Conservation (phyloP, 2,888 invertebrate genomes). For the Eulithis prunata region DNA sequence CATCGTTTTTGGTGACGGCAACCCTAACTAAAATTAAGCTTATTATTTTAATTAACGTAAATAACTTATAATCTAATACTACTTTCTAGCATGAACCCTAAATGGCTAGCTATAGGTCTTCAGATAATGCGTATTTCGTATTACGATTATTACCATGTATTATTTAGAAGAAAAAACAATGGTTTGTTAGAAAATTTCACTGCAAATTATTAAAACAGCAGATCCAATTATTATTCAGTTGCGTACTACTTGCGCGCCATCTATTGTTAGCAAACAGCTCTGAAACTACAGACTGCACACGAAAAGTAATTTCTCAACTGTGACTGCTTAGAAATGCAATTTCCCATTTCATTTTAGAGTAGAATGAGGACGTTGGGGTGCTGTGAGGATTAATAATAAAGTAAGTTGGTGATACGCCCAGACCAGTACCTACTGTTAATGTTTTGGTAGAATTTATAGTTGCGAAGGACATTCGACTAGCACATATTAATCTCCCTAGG, state of each 20-base stretch:
- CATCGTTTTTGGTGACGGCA: no score
- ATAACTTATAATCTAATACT: no score
- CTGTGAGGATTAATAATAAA: slow-evolving; percentile 19
- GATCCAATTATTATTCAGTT: not conserved
- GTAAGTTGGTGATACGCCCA: slow-evolving; percentile 6
- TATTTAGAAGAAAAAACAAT: no score
- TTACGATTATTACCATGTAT: no score
- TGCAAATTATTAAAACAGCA: no score
- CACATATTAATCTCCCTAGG: no score
- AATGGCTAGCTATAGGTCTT: no score
- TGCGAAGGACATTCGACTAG: not conserved
- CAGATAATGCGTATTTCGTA: no score
- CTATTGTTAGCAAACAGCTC: slow-evolving; percentile 1
- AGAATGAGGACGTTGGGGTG: slow-evolving; percentile 10
- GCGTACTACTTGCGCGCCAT: not conserved
- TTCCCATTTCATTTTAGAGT: slow-evolving; percentile 22
- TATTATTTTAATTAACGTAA: no score
- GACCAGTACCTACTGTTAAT: slow-evolving; percentile 4
- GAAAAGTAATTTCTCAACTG: slow-evolving; percentile 15
- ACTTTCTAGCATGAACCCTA: no score
- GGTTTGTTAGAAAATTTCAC: no score
- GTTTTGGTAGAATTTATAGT: not conserved
- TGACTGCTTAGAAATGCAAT: slow-evolving; percentile 25
- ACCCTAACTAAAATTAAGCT: no score
- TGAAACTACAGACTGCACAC: slow-evolving; percentile 1